Percentiles rank a stretch among this genome's conserved stretches.
phyloP scores from a whole-genome alignment of 2,113 vertebrate genomes.

The Scomber scombrus region DNA sequence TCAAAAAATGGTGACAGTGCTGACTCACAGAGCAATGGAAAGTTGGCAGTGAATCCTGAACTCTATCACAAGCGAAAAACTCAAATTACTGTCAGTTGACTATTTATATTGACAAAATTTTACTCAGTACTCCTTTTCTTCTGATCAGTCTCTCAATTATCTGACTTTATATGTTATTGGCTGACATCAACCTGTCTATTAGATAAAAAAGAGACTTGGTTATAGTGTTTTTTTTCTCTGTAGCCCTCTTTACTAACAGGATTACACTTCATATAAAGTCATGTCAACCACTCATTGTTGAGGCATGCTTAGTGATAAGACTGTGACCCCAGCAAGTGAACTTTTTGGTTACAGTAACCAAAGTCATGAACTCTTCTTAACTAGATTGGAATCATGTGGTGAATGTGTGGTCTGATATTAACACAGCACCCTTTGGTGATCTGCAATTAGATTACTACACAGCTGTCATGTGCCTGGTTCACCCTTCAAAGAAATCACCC shows the following conservation, averaged over 20 bases:
- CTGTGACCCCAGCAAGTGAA: conserved; percentile 22
- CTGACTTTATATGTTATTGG: too few species aligned
- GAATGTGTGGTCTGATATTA: conserved; percentile 46
- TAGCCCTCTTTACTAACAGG: too few species aligned
- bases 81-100: background rate
- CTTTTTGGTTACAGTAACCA: conserved; percentile 13
- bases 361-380: conserved; percentile 46
- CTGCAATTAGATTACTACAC: conserved; percentile 45
- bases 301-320: background rate
- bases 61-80: conserved; percentile 23
- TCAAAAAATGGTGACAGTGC: too few species aligned
- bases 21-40: too few species aligned
- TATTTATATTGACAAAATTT: background rate
- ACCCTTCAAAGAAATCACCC: conserved; percentile 10
- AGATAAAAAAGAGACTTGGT: background rate
- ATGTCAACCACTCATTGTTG: background rate
- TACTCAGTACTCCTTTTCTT: background rate
- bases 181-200: too few species aligned
- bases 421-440: conserved; percentile 16
- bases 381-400: conserved; percentile 55
- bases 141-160: too few species aligned
- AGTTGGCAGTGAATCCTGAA: conserved; percentile 4
- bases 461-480: conserved; percentile 46
- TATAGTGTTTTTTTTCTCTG: background rate
- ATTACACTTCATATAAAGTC: background rate